A percentile compares a stretch with the other conserved stretches of the same genome.
These are phyloP conservation scores for Ladona fulva DNA, from an alignment of 1,140 invertebrate species.

Conservation along the genomic window DNA sequence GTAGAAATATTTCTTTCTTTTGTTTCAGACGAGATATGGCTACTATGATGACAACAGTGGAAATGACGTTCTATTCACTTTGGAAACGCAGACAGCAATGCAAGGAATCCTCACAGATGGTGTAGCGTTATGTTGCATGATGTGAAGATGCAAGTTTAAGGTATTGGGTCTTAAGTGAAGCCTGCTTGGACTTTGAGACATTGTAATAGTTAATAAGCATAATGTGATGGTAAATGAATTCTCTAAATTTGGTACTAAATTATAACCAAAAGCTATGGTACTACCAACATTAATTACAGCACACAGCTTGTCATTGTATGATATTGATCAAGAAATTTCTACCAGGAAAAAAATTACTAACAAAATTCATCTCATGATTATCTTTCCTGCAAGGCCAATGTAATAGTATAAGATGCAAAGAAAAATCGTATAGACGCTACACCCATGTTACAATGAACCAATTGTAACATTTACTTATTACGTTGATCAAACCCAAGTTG, in stretches of 20 bases:
- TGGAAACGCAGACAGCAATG: slow-evolving; percentile 17
- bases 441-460: too few species aligned
- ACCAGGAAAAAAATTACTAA: too few species aligned
- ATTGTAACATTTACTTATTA: too few species aligned
- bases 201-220: background rate
- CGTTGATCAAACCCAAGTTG: too few species aligned
- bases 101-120: slow-evolving; percentile 19
- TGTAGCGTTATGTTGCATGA: slow-evolving; percentile 16
- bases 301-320: background rate
- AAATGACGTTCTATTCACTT: slow-evolving; percentile 15
- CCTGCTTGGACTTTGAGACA: background rate
- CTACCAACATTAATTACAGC: background rate
- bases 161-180: background rate
- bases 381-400: too few species aligned
- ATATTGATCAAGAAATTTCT: too few species aligned
- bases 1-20: background rate
- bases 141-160: slow-evolving; percentile 8
- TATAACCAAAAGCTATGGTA: background rate
- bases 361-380: too few species aligned
- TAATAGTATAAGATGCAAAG: too few species aligned
- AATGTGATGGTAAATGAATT: background rate
- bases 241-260: background rate
- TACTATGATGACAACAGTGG: slow-evolving; percentile 19
- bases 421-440: too few species aligned
- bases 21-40: slow-evolving; percentile 18